Base-by-base conservation (phyloP, 2,888 invertebrate genomes). In the Disparrhopalites patrizii region DNA sequence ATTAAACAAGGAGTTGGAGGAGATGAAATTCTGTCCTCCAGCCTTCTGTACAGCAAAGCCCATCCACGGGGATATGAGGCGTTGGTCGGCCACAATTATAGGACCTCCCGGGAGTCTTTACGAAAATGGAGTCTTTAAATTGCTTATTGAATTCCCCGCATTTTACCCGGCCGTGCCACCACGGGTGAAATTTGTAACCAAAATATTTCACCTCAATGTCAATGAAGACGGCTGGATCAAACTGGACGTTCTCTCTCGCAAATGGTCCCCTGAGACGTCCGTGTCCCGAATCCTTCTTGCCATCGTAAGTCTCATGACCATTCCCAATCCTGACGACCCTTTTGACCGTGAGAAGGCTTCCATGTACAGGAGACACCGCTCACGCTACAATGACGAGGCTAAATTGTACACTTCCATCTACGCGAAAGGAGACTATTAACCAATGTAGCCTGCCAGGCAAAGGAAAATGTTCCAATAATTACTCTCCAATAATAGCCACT, bases 121-220 rank as follows among this genome's bases (percentile, higher is more conserved):
- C 20, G 64, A 64, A 23, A 43, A 43, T 28, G 64, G 64, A 20
- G 50, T 64, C 8, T 64, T 64, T 25, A 64, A 64, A 36, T 50
- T 64, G 43, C 20, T 57, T 8, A 20, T 64, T 2, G 64, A 64
- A 50, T 64, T 64, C 36, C 64, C 64, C 23, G 64, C 64, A 15
- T 64, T 64, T 50, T 64, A 64, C 31, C 64, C 64, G 7, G 64
- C 64, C 10, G 64, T 64, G 15, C 64, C 64, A 18, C 64, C 64
- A 1, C 55, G 64, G 27, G 64, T 64, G 4, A 56, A 56, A 33
- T 64, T 64, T 15, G n/a, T 43, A 1, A 64, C 64, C 7, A 64
- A 56, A 20, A 64, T 64, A 8, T 64, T 27, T 25, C 64, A 64
- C 36, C 15, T 64, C 30, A 64, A 64, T 31, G 64, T 56, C 20